Conservation (phyloP, 2,797 vertebrate species). For the Gadopsis bispinosus region DNA sequence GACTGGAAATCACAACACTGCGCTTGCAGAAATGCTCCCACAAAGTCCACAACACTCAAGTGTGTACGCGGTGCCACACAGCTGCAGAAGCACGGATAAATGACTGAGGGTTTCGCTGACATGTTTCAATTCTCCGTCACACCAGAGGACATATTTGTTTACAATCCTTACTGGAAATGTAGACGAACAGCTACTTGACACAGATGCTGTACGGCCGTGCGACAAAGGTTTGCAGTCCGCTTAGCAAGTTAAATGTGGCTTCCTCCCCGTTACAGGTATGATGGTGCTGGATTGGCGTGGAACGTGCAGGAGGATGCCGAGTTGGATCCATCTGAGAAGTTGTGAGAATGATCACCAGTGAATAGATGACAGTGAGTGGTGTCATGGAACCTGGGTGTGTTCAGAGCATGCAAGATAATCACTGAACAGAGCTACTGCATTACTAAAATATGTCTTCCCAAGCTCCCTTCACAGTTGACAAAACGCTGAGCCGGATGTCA, state of each 20-base stretch:
- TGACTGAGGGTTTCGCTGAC: conserved; percentile 44
- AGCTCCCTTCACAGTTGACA: conserved; percentile 75
- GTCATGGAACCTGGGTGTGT: conserved; percentile 35
- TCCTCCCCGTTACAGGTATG: conserved; percentile 77
- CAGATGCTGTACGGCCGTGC: conserved; percentile 40
- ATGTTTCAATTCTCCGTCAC: conserved; percentile 44
- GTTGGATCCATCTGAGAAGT: conserved; percentile 80
- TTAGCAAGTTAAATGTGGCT: conserved; percentile 60
- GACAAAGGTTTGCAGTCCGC: conserved; percentile 53
- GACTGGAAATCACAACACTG: conserved; percentile 44
- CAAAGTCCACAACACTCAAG: conserved; percentile 49
- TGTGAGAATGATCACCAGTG: conserved; percentile 52
- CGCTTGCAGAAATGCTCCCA: conserved; percentile 49
- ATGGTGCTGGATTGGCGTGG: conserved; percentile 79
- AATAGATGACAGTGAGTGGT: conserved; percentile 18
- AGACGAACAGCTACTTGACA: conserved; percentile 64
- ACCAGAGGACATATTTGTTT: conserved; percentile 53
- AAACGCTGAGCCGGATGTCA: conserved; percentile 75
- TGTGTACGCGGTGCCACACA: conserved; percentile 39
- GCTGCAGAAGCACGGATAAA: conserved; percentile 63
- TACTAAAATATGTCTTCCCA: conserved; percentile 64
- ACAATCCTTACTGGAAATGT: conserved; percentile 58
- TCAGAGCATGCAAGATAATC: conserved; percentile 40
- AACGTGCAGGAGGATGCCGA: conserved; percentile 73
- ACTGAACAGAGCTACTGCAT: conserved; percentile 41